A percentile compares a stretch with the other conserved stretches of the same genome.
Conservation (phyloP, 2,888 invertebrate species). For the Zaprionus bogoriensis region DNA sequence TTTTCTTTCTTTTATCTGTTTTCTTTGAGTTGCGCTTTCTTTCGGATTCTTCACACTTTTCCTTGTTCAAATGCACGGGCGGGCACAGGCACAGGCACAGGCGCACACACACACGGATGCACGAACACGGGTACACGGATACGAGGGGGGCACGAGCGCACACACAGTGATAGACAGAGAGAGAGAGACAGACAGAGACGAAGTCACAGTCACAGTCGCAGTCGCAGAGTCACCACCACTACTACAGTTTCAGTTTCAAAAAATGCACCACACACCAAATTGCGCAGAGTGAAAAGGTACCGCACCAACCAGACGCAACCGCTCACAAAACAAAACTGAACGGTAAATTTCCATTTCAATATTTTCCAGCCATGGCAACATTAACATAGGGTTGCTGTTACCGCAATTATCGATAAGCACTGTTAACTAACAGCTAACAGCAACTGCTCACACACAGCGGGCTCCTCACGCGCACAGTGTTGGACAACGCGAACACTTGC, state of each 20-base stretch:
- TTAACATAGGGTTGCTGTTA: conserved; percentile 41
- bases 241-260: conserved; percentile 62
- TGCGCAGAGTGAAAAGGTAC: conserved; percentile 49
- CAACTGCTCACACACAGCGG: background rate
- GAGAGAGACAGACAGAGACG: conserved; percentile 38
- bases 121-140: background rate
- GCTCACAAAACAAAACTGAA: conserved; percentile 65
- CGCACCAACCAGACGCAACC: conserved; percentile 65
- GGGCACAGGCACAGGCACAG: conserved; percentile 31
- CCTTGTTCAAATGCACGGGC: conserved; percentile 70
- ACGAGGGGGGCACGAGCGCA: conserved; percentile 35
- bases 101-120: conserved; percentile 32
- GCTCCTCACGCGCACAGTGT: conserved; percentile 7
- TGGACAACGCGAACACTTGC: conserved; percentile 2
- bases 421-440: conserved; percentile 37
- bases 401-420: conserved; percentile 15
- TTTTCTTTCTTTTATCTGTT: conserved; percentile 20
- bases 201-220: conserved; percentile 50
- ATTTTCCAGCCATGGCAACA: conserved; percentile 59
- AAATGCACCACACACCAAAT: conserved; percentile 61
- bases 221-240: conserved; percentile 57
- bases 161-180: conserved; percentile 40
- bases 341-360: conserved; percentile 59
- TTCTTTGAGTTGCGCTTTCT: conserved; percentile 56
- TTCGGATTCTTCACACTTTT: conserved; percentile 70